These are phyloP conservation scores for Amphilophus citrinellus DNA, from an alignment of 2,113 vertebrate species.

Conservation along the genomic window DNA sequence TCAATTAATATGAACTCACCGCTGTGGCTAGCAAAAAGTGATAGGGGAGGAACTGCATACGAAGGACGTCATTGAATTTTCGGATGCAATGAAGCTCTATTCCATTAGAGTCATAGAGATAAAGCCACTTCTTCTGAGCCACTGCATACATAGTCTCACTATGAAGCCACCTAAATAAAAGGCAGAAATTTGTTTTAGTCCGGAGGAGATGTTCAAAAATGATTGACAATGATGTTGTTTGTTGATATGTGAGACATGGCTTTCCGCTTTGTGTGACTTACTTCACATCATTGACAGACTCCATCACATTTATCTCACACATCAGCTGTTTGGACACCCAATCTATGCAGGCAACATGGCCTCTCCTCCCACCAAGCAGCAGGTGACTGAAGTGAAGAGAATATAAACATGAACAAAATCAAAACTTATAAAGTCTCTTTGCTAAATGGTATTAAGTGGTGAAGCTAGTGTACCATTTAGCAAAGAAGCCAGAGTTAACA, in stretches of 20 bases:
- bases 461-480: not conserved
- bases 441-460: not conserved
- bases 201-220: not conserved
- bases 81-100: constrained; percentile 91
- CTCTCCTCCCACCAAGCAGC: constrained; percentile 86
- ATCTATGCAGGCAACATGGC: constrained; percentile 88
- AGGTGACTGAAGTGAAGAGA: constrained; percentile 81
- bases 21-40: constrained; percentile 87
- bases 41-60: constrained; percentile 91
- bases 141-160: constrained; percentile 87
- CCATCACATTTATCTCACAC: constrained; percentile 94
- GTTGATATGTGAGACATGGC: no score
- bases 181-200: not conserved
- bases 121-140: constrained; percentile 91
- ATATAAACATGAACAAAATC: not conserved
- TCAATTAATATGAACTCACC: constrained; percentile 58
- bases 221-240: not conserved
- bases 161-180: constrained; percentile 87
- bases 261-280: constrained; percentile 67
- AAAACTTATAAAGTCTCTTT: not conserved
- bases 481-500: not conserved
- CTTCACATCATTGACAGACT: constrained; percentile 87
- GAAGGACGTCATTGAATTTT: constrained; percentile 86
- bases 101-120: constrained; percentile 90
- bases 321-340: constrained; percentile 88